A percentile compares a stretch with the other conserved stretches of the same genome.
These are phyloP conservation scores for Reinhardtius hippoglossoides DNA, from an alignment of 2,113 vertebrate species.

Conservation along the genomic window DNA sequence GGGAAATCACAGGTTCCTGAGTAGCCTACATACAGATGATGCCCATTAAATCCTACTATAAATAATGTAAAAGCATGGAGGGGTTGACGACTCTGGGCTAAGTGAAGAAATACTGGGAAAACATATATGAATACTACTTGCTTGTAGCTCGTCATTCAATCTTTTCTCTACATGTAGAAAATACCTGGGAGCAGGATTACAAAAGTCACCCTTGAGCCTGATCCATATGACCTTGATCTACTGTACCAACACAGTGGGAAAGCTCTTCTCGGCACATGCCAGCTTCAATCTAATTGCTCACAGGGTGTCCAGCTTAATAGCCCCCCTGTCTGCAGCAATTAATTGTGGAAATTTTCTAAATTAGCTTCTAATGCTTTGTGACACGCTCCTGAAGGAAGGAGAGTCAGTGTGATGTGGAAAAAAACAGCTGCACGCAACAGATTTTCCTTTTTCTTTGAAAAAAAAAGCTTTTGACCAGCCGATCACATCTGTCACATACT, in stretches of 20 bases:
- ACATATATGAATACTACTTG: not conserved
- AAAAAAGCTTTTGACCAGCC: slow-evolving; percentile 39
- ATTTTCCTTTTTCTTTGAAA: slow-evolving; percentile 16
- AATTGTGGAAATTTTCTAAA: slow-evolving; percentile 64
- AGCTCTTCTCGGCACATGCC: slow-evolving; percentile 37
- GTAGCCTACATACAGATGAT: slow-evolving; percentile 14
- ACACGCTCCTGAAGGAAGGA: slow-evolving; percentile 46
- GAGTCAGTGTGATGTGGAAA: slow-evolving; percentile 41
- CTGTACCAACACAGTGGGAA: slow-evolving; percentile 13
- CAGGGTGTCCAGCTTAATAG: slow-evolving; percentile 58
- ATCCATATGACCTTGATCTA: slow-evolving; percentile 51
- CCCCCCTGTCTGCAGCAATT: slow-evolving; percentile 54
- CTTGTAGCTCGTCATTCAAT: not conserved
- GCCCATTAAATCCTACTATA: slow-evolving; percentile 12
- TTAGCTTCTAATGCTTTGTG: slow-evolving; percentile 63
- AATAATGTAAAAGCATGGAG: not conserved
- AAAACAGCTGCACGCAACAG: slow-evolving; percentile 11
- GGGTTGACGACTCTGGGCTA: not conserved
- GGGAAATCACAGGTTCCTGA: not conserved
- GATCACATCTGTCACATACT: slow-evolving; percentile 41
- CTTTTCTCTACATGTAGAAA: slow-evolving; percentile 1
- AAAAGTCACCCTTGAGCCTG: slow-evolving; percentile 24
- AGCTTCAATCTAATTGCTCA: slow-evolving; percentile 64
- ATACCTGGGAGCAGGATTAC: slow-evolving; percentile 10
- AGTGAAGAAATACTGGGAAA: not conserved